A percentile compares a stretch with the other conserved stretches of the same genome.
phyloP scores from a whole-genome alignment of 2,797 vertebrate species.

The Chelmon rostratus region DNA sequence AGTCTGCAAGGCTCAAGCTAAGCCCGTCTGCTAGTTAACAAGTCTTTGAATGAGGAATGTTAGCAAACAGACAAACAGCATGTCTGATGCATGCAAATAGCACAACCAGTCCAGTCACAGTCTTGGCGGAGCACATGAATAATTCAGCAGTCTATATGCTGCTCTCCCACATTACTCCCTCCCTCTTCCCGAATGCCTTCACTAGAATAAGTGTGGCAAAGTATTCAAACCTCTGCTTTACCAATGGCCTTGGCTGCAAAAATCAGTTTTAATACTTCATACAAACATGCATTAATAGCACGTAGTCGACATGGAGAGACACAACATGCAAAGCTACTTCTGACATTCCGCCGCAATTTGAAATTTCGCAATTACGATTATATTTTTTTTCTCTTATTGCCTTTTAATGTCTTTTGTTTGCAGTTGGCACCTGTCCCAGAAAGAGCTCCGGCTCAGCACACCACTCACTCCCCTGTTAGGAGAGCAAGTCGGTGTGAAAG shows the following conservation, averaged over 20 bases:
- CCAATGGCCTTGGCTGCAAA: conserved; percentile 7
- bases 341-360: conserved; percentile 50
- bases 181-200: conserved; percentile 82
- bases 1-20: conserved; percentile 85
- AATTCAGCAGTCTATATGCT: conserved; percentile 90
- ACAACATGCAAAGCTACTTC: conserved; percentile 25
- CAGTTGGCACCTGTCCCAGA: conserved; percentile 95
- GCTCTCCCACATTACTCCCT: conserved; percentile 63
- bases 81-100: conserved; percentile 94
- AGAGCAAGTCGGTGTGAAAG: conserved; percentile 71
- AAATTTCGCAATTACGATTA: conserved; percentile 66
- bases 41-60: conserved; percentile 94
- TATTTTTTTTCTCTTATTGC: conserved; percentile 76
- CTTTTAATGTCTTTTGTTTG: conserved; percentile 92
- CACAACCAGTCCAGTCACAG: conserved; percentile 87
- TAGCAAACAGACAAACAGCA: conserved; percentile 96
- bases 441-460: conserved; percentile 83
- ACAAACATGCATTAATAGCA: conserved; percentile 35
- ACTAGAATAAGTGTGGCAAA: conserved; percentile 76
- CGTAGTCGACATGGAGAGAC: conserved; percentile 20
- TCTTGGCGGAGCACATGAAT: conserved; percentile 90
- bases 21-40: conserved; percentile 91
- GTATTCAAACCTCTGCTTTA: conserved; percentile 63
- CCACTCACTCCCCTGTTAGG: conserved; percentile 71
- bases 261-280: conserved; percentile 56